These are phyloP conservation scores for Lampris incognitus DNA, from an alignment of 2,113 vertebrate genomes.

Conservation along the genomic window DNA sequence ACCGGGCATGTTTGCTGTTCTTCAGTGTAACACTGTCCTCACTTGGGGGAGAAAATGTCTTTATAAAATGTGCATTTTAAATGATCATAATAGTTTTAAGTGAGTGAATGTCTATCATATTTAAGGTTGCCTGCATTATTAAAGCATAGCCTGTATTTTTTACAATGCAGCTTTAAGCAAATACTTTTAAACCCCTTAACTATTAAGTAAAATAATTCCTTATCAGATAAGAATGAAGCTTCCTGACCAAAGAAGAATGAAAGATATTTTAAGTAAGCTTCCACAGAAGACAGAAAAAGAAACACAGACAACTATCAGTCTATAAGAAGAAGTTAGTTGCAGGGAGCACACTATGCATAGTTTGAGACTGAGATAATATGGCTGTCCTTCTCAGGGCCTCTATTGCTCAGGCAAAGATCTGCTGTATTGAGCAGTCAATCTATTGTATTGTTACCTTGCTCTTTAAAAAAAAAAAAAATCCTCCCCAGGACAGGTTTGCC, in stretches of 20 bases:
- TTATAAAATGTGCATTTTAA: too few relatives aligned
- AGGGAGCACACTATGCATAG: conserved; percentile 61
- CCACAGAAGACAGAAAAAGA: background rate
- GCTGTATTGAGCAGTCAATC: conserved; percentile 59
- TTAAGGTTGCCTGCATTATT: too few relatives aligned
- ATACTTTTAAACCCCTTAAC: too few relatives aligned
- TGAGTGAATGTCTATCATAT: too few relatives aligned
- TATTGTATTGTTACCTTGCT: conserved; percentile 50
- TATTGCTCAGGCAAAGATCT: conserved; percentile 73
- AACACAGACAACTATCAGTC: background rate
- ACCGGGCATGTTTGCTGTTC: background rate
- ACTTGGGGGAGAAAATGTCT: background rate
- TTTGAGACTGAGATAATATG: conserved; percentile 79
- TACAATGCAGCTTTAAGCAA: too few relatives aligned
- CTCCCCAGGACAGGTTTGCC: background rate
- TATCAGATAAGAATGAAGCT: too few relatives aligned
- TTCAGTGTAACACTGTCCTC: background rate
- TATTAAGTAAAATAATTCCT: too few relatives aligned
- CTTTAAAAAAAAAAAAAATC: conserved; percentile 52
- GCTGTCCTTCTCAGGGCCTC: conserved; percentile 77
- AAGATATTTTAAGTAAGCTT: background rate
- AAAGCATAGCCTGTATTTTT: too few relatives aligned
- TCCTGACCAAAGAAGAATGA: too few relatives aligned
- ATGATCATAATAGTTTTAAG: too few relatives aligned
- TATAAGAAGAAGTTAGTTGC: conserved; percentile 23